Conservation (phyloP, 2,113 vertebrate species). For the Sorex araneus region DNA sequence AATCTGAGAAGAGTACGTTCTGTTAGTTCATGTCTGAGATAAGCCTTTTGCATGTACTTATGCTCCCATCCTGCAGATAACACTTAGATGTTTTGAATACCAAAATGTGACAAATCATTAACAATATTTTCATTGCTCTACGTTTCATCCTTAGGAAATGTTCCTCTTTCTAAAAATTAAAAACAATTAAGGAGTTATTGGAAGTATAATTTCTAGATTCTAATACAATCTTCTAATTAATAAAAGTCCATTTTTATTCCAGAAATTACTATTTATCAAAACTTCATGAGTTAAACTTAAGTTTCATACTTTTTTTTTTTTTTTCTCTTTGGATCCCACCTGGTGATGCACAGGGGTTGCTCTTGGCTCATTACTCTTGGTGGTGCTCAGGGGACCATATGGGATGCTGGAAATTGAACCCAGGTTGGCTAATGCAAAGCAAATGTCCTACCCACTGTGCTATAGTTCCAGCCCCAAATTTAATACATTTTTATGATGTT, state of each 20-base stretch:
- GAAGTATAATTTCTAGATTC: no score
- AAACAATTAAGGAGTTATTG: neutral
- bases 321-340: no score
- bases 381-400: no score
- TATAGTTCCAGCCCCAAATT: neutral
- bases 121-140: neutral
- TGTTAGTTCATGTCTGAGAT: neutral
- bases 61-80: neutral
- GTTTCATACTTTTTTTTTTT: conserved; percentile 56
- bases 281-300: conserved; percentile 17
- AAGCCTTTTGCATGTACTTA: neutral
- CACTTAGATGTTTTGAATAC: neutral
- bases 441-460: no score
- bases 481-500: conserved; percentile 65
- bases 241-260: conserved; percentile 60
- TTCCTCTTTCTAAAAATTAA: conserved; percentile 45
- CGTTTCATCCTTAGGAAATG: neutral
- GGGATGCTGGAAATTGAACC: no score
- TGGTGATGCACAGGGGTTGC: no score
- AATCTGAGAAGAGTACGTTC: neutral
- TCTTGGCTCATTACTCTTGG: no score
- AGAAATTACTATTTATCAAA: conserved; percentile 67
- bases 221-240: conserved; percentile 40
- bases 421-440: no score
- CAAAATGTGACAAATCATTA: conserved; percentile 12